Conservation (phyloP, 2,113 vertebrate genomes). For the Serinus canaria region DNA sequence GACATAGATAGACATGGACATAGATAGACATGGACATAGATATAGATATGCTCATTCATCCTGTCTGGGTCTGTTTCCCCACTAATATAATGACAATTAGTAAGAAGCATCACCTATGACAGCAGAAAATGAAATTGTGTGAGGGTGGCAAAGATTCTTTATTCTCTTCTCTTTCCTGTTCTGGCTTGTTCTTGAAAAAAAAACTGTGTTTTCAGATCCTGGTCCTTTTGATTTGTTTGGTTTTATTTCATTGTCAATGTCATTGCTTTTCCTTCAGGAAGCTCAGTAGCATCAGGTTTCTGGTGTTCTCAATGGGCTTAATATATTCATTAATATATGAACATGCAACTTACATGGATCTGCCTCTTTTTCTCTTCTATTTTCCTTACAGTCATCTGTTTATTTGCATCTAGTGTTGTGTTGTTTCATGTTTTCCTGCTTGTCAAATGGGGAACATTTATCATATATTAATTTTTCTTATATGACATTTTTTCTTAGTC, state of each 20-base stretch:
- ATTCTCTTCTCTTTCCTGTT: neutral
- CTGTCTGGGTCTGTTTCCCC: neutral
- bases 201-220: neutral
- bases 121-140: neutral
- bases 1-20: neutral
- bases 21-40: neutral
- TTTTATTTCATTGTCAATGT: neutral
- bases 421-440: neutral
- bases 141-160: neutral
- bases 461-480: neutral
- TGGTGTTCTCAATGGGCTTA: neutral
- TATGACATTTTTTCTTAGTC: neutral
- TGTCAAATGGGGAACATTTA: neutral
- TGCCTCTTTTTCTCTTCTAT: neutral
- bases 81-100: neutral
- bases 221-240: neutral
- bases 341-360: neutral
- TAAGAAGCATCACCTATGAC: neutral
- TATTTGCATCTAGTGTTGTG: neutral
- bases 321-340: neutral
- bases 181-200: neutral
- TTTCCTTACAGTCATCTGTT: neutral
- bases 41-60: neutral
- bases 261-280: neutral
- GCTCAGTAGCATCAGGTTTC: fast-evolving